Conservation (phyloP, 2,113 vertebrate genomes). For the Canis aureus region DNA sequence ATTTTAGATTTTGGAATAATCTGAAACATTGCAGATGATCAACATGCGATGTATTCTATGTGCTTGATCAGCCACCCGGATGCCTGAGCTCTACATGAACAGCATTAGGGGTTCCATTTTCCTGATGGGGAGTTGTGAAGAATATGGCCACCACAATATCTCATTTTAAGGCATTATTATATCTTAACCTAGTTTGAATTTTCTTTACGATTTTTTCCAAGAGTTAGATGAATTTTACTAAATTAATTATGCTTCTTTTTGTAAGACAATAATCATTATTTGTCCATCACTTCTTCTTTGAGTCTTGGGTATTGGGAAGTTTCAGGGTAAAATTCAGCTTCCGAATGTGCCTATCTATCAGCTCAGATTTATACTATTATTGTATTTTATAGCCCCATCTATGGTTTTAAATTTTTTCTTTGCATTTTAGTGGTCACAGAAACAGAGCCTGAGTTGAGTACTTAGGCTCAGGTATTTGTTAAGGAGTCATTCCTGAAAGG, state of each 20-base stretch:
- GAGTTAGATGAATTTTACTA: neutral
- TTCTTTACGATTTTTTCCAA: neutral
- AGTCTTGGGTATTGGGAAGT: neutral
- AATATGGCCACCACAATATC: neutral
- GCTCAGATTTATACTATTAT: neutral
- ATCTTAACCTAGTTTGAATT: neutral
- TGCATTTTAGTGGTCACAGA: neutral
- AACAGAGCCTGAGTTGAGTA: neutral
- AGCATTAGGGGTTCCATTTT: neutral
- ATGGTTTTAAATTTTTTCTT: neutral
- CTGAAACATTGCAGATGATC: neutral
- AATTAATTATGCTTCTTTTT: neutral
- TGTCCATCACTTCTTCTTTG: neutral
- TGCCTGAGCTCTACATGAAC: neutral
- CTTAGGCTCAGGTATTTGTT: neutral
- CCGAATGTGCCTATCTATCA: neutral
- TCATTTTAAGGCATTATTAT: neutral
- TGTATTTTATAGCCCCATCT: neutral
- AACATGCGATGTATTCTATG: neutral
- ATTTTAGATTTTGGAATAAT: neutral
- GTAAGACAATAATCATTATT: neutral
- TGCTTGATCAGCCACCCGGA: neutral
- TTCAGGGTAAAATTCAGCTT: neutral
- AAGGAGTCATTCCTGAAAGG: neutral
- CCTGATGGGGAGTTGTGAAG: neutral